Conservation (phyloP, 1,140 invertebrate species). For the Drosophila tristis region DNA sequence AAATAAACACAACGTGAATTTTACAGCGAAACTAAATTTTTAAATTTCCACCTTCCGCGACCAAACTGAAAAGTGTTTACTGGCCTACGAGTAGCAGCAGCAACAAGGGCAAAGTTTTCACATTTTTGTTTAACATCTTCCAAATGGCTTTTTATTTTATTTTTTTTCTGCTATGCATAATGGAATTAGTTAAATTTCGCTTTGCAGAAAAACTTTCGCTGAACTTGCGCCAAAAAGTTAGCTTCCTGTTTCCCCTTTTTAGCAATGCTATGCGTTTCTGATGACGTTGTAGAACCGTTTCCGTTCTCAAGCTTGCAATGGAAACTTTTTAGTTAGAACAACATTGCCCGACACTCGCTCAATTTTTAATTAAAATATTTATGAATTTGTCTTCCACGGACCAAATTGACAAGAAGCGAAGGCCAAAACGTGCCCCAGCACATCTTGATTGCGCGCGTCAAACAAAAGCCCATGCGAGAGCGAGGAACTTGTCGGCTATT, state of each 20-base stretch:
- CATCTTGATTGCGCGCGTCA: constrained; percentile 54
- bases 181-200: constrained; percentile 76
- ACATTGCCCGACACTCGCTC: constrained; percentile 62
- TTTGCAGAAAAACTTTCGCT: constrained; percentile 71
- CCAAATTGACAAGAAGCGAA: constrained; percentile 33
- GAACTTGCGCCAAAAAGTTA: constrained; percentile 73
- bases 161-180: constrained; percentile 60
- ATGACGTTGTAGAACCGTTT: constrained; percentile 66
- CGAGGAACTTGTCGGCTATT: constrained; percentile 52
- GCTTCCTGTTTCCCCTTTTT: constrained; percentile 48
- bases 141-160: constrained; percentile 41
- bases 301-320: constrained; percentile 56
- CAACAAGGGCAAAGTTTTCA: constrained; percentile 71
- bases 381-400: constrained; percentile 61
- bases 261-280: constrained; percentile 71
- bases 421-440: constrained; percentile 19
- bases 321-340: constrained; percentile 69
- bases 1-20: constrained; percentile 52
- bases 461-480: constrained; percentile 24
- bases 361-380: constrained; percentile 77
- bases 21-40: constrained; percentile 56
- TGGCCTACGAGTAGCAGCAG: constrained; percentile 10
- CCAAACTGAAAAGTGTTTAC: constrained; percentile 25
- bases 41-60: constrained; percentile 40
- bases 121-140: constrained; percentile 76